A percentile compares a stretch with the other conserved stretches of the same genome.
phyloP scores from a whole-genome alignment of 2,888 invertebrate genomes.

The Aporophyla lueneburgensis region DNA sequence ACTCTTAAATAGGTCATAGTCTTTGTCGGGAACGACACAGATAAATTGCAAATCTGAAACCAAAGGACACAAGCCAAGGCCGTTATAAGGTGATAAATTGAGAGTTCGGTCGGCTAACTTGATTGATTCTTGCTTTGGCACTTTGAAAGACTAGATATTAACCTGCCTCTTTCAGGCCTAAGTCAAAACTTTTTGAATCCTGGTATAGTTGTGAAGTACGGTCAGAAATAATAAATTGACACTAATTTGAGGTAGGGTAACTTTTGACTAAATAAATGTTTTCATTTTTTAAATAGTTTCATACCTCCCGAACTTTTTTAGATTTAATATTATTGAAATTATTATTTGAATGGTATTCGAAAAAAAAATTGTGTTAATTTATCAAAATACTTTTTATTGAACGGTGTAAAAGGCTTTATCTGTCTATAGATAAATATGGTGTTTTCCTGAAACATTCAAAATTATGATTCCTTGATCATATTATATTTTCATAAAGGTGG shows the following conservation, averaged over 20 bases:
- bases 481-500: neutral
- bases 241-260: neutral
- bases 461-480: neutral
- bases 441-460: neutral
- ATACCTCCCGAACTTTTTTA: neutral
- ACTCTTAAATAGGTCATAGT: neutral
- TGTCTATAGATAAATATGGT: no score
- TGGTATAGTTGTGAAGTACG: neutral
- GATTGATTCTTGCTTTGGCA: slow-evolving; percentile 9
- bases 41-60: slow-evolving; percentile 16
- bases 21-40: neutral
- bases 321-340: neutral
- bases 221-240: neutral
- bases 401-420: neutral
- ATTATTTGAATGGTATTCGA: no score
- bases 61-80: neutral
- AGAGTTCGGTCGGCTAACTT: slow-evolving; percentile 2
- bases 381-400: neutral
- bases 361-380: no score
- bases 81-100: slow-evolving; percentile 17
- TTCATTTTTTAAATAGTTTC: neutral
- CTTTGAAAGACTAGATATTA: slow-evolving; percentile 3
- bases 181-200: neutral
- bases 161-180: neutral
- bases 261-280: neutral